Evolutionary conservation across 2,888 invertebrate genomes (phyloP), one percentile per base, ranked within the genome.

Genomic region (Steinernema carpocapsae): DNA sequence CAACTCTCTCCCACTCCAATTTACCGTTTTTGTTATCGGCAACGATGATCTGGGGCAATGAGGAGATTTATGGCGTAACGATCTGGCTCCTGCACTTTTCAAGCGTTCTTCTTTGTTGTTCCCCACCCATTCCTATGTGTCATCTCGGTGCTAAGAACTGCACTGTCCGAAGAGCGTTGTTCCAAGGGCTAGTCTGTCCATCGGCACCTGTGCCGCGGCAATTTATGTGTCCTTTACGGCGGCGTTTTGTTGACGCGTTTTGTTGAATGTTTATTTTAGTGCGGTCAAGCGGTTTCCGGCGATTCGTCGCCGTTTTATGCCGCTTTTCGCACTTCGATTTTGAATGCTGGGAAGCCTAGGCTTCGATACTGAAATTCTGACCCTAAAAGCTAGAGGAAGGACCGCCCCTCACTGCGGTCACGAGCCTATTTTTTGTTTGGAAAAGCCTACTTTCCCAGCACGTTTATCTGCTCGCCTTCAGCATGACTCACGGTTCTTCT

Each of bases 191-290:
- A 37, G 37, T 10, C 37, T 37, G 37, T 3, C 37, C 37, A 37
- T 37, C 37, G 37, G 37, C 37, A 6, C 37, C 10, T 10, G 37
- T 37, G 37, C 37, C 29, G 64, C 32, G 64, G 32, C 64, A 32
- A 29, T 64, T 64, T 32, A 64, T 64, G 64, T 17, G 29, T 26
- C n/a, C 37, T 64, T 64, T 29, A 64, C 64, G 64, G 64, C 19
- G 37, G 24, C 24, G 52, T 52, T 52, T 52, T 52, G 52, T 52
- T 52, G 52, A 17, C 64, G 64, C 64, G 64, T 64, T 26, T 29
- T 26, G 32, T 32, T 4, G 64, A 37, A 64, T 64, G 64, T 64
- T 64, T 64, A 32, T 64, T 29, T 64, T 64, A 64, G 32, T 64
- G 3, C 32, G 29, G 52, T 52, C 52, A 52, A 32, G 64, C 37